A percentile compares a stretch with the other conserved stretches of the same genome.
These are phyloP conservation scores for Furnarius figulus DNA, from an alignment of 2,113 vertebrate genomes.

Conservation along the genomic window DNA sequence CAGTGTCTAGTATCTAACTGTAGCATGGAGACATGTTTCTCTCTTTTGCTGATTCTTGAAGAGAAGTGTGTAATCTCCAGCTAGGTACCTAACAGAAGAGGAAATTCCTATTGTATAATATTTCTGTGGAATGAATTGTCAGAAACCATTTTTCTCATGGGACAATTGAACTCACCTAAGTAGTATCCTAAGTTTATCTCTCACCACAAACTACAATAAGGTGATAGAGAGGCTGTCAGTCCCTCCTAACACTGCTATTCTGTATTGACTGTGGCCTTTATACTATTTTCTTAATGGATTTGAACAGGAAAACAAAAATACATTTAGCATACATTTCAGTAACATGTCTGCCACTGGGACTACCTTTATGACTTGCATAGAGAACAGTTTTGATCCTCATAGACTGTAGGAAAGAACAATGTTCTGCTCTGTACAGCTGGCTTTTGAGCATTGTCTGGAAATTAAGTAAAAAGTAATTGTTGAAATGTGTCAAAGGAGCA, in stretches of 20 bases:
- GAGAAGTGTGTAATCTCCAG: not conserved
- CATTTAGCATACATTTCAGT: not conserved
- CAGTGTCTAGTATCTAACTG: not conserved
- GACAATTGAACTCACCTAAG: not conserved
- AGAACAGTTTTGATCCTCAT: not conserved
- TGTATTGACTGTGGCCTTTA: not conserved
- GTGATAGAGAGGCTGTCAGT: not conserved
- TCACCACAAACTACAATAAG: not conserved
- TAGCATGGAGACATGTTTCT: not conserved
- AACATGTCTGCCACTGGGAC: not conserved
- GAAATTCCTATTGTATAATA: not conserved
- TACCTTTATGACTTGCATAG: not conserved
- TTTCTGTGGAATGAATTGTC: not conserved
- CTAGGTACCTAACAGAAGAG: not conserved
- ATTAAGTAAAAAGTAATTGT: not conserved
- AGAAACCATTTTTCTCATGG: not conserved
- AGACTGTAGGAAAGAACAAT: not conserved
- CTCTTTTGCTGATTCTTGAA: not conserved
- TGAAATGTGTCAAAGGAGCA: not conserved
- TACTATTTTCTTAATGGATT: not conserved
- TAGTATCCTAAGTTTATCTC: not conserved
- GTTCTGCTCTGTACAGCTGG: not conserved
- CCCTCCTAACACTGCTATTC: not conserved
- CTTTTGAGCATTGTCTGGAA: not conserved
- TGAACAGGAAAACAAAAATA: not conserved